Base-by-base conservation (phyloP, 1,140 invertebrate species). In the Oryzaephilus surinamensis region DNA sequence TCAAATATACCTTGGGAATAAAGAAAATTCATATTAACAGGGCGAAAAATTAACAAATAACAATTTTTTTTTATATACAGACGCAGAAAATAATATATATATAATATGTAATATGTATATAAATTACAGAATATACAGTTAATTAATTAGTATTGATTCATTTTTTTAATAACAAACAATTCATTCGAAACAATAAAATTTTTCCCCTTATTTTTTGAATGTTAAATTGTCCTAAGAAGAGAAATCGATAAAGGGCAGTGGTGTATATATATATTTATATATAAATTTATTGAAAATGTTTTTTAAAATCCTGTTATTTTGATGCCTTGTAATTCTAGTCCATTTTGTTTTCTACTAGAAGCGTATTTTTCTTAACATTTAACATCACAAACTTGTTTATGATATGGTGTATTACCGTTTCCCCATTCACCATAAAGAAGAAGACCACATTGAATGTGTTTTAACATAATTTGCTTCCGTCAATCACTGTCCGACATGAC, bases 401-500 rank as follows among this genome's bases (percentile, higher is more conserved):
- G 50, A 54, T 51, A 51, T 54, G 51, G 50, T 40, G 35, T 26
- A n/a, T n/a, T n/a, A 20, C 23, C 8, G 11, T 21, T 21, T 27
- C 41, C 23, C 24, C 38, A 11, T 1, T 11, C n/a, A n/a, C n/a
- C n/a, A n/a, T n/a, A n/a, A n/a, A n/a, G n/a, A n/a, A n/a, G n/a
- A n/a, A n/a, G n/a, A n/a, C n/a, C n/a, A n/a, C n/a, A n/a, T n/a
- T n/a, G n/a, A 24, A 6, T 24, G 5, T 8, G 4, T 6, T 31
- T 24, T 10, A 32, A 24, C 30, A 16, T 29, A 6, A 42, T 28
- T 50, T 48, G 48, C 30, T 55, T 58, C 56, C 54, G 71, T 83
- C 73, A 88, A 73, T 88, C 83, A 68, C 82, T 88, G 64, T 91
- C 86, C 34, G 84, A 87, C 49, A 79, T 78, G 41, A 84, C 75